These are phyloP conservation scores for Periphyllus acericola DNA, from an alignment of 2,888 invertebrate species.

Conservation along the genomic window DNA sequence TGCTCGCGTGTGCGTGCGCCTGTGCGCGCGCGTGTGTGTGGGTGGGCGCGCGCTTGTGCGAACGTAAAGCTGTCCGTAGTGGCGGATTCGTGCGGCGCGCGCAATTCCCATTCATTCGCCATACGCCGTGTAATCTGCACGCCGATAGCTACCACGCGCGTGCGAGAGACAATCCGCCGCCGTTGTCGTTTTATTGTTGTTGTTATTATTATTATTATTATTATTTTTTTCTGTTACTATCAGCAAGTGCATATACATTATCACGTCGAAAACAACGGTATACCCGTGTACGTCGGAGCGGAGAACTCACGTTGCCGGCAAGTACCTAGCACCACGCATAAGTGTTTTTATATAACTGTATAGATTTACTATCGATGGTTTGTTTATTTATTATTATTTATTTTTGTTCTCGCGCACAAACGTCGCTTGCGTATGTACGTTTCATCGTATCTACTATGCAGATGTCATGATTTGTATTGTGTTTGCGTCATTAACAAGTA, in stretches of 20 bases:
- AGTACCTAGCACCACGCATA: no score
- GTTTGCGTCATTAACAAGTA: no score
- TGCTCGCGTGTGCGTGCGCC: neutral
- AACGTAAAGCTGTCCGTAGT: neutral
- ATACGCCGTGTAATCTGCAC: conserved; percentile 32
- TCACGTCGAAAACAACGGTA: neutral
- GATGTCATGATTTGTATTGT: no score
- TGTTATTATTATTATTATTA: neutral
- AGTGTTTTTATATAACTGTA: no score
- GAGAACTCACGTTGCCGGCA: neutral
- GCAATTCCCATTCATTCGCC: conserved; percentile 43
- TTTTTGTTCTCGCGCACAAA: no score
- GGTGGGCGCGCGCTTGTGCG: neutral
- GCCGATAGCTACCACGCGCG: conserved; percentile 8
- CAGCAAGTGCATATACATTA: neutral
- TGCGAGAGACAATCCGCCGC: neutral
- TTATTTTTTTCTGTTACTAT: neutral
- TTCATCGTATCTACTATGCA: no score
- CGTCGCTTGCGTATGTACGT: no score
- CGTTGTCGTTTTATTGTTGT: neutral
- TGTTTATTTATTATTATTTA: no score
- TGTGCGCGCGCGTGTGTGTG: neutral
- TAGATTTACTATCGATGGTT: no score
- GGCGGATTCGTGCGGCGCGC: conserved; percentile 1
- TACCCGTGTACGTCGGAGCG: neutral